Evolutionary conservation across 2,113 vertebrate species (phyloP).

Genomic region (Chloroceryle aenea): DNA sequence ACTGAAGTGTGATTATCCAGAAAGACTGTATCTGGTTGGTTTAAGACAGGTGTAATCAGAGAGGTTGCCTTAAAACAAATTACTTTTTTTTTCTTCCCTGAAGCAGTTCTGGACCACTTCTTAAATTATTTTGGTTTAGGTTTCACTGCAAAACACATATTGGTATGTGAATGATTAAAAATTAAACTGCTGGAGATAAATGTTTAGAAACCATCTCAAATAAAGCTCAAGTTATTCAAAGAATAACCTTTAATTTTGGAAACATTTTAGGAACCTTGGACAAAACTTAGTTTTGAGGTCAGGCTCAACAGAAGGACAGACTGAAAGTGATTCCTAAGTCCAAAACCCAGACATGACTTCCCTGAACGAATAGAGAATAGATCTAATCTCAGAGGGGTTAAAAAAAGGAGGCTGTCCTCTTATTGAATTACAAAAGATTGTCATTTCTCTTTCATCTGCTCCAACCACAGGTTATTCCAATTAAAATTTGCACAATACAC

Average conservation of each 20-base stretch:
- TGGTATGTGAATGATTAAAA: neutral
- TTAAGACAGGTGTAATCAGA: neutral
- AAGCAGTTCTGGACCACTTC: neutral
- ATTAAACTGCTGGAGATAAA: neutral
- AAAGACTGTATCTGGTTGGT: neutral
- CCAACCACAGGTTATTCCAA: conserved; percentile 16
- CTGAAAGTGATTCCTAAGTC: conserved; percentile 41
- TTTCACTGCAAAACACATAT: neutral
- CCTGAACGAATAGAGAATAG: neutral
- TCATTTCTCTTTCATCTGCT: conserved; percentile 32
- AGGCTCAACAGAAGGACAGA: neutral
- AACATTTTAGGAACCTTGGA: neutral
- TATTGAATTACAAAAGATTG: neutral
- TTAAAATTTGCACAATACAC: conserved; percentile 46
- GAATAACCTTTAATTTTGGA: neutral
- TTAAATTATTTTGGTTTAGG: neutral
- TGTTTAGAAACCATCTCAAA: neutral
- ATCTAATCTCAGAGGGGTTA: conserved; percentile 1
- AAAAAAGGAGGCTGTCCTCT: conserved; percentile 16
- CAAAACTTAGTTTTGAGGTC: conserved; percentile 27
- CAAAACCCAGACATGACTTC: conserved; percentile 10
- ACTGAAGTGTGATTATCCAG: neutral
- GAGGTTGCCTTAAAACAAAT: neutral
- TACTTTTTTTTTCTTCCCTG: neutral
- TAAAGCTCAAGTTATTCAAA: neutral